Percentiles rank a stretch among this genome's conserved stretches.
phyloP scores from a whole-genome alignment of 2,888 invertebrate genomes.

The Agonopterix heracliana region DNA sequence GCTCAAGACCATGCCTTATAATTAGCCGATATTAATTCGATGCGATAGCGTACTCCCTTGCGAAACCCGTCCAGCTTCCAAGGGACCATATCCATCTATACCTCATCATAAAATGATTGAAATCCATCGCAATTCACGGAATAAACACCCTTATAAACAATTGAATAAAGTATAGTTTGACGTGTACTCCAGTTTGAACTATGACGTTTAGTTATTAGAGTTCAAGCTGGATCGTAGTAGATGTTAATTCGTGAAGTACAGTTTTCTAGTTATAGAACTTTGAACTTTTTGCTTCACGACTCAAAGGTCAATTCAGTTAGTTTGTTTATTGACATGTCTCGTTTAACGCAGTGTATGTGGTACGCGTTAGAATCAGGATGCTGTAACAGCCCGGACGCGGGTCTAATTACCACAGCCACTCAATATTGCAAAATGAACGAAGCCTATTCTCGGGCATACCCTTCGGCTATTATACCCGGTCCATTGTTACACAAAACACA shows the following conservation, averaged over 20 bases:
- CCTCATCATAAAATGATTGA: conserved; percentile 18
- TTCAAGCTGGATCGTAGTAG: too few species aligned
- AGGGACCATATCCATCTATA: conserved; percentile 52
- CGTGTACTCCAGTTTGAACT: conserved; percentile 21
- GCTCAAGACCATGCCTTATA: conserved; percentile 58
- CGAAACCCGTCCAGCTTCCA: conserved; percentile 59
- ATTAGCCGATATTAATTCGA: conserved; percentile 73
- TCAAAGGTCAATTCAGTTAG: conserved; percentile 18
- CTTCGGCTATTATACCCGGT: conserved; percentile 52
- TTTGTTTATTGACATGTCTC: conserved; percentile 13
- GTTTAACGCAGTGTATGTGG: conserved; percentile 17
- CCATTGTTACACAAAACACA: conserved; percentile 61
- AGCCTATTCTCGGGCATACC: conserved; percentile 52
- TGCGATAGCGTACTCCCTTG: conserved; percentile 66
- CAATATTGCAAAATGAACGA: conserved; percentile 67
- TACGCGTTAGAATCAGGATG: conserved; percentile 69
- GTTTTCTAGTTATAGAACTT: conserved; percentile 11
- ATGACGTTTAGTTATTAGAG: too few species aligned
- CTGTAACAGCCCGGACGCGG: conserved; percentile 64
- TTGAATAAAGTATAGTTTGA: conserved; percentile 2
- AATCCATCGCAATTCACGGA: conserved; percentile 4
- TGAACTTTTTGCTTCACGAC: conserved; percentile 9
- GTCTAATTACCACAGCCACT: conserved; percentile 69
- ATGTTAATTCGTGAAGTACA: too few species aligned
- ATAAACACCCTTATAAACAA: conserved; percentile 13